Conservation (phyloP, 2,113 vertebrate genomes). For the Tragelaphus imberbis region DNA sequence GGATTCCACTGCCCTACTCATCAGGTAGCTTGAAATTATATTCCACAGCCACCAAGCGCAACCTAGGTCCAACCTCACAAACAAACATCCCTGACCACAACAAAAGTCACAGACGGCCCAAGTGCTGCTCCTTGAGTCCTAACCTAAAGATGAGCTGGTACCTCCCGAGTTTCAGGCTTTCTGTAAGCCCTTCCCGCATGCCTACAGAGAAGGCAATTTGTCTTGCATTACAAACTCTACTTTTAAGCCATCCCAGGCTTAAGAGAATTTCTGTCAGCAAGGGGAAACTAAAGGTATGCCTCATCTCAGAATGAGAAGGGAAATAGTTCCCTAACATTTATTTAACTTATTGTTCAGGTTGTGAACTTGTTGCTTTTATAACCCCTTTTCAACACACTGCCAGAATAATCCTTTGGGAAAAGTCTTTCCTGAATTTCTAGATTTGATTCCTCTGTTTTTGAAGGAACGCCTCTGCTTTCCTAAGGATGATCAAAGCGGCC, state of each 20-base stretch:
- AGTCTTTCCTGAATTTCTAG: conserved; percentile 62
- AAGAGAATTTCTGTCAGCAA: not conserved
- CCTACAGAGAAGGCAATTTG: not conserved
- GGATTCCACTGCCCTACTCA: not conserved
- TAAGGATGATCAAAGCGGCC: not conserved
- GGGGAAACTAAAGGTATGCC: conserved; percentile 18
- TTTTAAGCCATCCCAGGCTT: not conserved
- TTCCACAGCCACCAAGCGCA: not conserved
- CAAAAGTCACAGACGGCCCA: not conserved
- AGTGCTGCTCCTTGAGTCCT: not conserved
- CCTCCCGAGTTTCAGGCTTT: not conserved
- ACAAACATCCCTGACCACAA: not conserved
- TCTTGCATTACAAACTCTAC: not conserved
- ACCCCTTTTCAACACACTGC: conserved; percentile 60
- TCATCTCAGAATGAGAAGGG: conserved; percentile 46
- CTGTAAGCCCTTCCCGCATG: not conserved
- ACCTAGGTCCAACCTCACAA: not conserved
- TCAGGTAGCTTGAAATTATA: not conserved
- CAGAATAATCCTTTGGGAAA: conserved; percentile 65
- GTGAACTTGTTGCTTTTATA: conserved; percentile 72
- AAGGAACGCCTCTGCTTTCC: conserved; percentile 35
- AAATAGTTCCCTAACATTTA: conserved; percentile 65
- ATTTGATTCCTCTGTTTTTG: conserved; percentile 65
- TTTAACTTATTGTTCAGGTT: conserved; percentile 70
- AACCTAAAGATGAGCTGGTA: not conserved